Evolutionary conservation across 2,888 invertebrate species (phyloP), one percentile per base, ranked within the genome.

Genomic region (Drosophila yooni): DNA sequence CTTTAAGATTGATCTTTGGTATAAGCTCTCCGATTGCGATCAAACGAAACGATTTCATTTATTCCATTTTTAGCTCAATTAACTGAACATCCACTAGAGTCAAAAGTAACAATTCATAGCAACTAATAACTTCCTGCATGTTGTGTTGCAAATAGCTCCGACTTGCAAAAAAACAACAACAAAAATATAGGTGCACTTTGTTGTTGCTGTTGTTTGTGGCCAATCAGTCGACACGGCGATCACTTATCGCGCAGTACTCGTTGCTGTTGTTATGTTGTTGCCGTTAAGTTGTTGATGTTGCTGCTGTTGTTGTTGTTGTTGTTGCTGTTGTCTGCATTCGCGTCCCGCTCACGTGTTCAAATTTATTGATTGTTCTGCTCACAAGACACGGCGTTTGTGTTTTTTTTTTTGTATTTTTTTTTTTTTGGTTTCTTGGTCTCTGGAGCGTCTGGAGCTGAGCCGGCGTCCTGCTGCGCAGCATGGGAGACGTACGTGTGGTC

Each of bases 401-500:
- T 71, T 76, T 74, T 69, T 70, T 74, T 73, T 65, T 58, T 52
- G 54, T 68, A 10, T 10, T 40, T 43, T 4, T 36, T 59, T 57
- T 43, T 25, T 57, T 52, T 59, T 50, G 36, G 38, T 48, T 57
- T 52, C 72, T 70, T 64, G 51, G 74, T 50, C 76, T 57, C 59
- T 62, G 25, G 38, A 43, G 73, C 78, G 54, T 51, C 56, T 56
- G 56, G 57, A 31, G 29, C 40, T 43, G 21, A 43, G 43, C 57
- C 70, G 92, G 85, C 84, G 83, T 92, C 93, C 92, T 91, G 92
- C 93, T 93, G 93, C 68, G 89, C 79, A 81, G 89, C 91, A 92
- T 92, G 93, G 90, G 92, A 92, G 92, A 91, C 92, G 88, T 92
- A 92, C 89, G 93, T 93, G 93, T 92, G 93, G 93, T 91, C 93